phyloP scores from a whole-genome alignment of 2,113 vertebrate genomes.

The Pollachius pollachius region DNA sequence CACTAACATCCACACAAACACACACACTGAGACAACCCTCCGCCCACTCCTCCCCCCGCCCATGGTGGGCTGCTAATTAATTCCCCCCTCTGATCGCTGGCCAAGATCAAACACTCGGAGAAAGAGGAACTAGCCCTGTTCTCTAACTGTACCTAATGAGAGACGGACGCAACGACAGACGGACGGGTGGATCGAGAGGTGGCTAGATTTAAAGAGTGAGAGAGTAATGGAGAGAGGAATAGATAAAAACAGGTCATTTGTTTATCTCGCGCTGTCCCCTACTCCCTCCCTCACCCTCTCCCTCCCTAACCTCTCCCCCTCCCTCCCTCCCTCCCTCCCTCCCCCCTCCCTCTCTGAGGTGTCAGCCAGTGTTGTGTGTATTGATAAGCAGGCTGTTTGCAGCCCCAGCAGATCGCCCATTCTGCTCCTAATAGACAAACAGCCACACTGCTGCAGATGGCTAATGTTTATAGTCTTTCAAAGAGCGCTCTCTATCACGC shows the following conservation, averaged over 20 bases:
- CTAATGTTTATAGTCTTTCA: slow-evolving; percentile 46
- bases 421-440: slow-evolving; percentile 45
- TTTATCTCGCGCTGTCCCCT: background rate
- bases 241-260: slow-evolving; percentile 18
- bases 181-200: slow-evolving; percentile 8
- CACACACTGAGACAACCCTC: slow-evolving; percentile 1
- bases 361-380: slow-evolving; percentile 19
- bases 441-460: slow-evolving; percentile 46
- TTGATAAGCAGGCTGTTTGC: slow-evolving; percentile 42
- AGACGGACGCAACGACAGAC: background rate
- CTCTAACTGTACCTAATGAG: slow-evolving; percentile 69
- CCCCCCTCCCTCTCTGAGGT: slow-evolving; percentile 19
- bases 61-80: slow-evolving; percentile 69
- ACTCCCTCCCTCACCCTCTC: background rate
- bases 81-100: slow-evolving; percentile 63
- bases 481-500: background rate
- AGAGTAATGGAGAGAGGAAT: slow-evolving; percentile 21
- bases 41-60: slow-evolving; percentile 49
- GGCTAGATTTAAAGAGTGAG: slow-evolving; percentile 14
- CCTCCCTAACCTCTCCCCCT: background rate
- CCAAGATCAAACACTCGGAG: slow-evolving; percentile 66
- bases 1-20: slow-evolving; percentile 4
- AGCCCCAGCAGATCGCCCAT: slow-evolving; percentile 45
- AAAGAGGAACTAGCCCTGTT: slow-evolving; percentile 59
- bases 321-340: background rate